A percentile compares a stretch with the other conserved stretches of the same genome.
Evolutionary conservation across 2,113 vertebrate species (phyloP).

Genomic region (Plecotus auritus): DNA sequence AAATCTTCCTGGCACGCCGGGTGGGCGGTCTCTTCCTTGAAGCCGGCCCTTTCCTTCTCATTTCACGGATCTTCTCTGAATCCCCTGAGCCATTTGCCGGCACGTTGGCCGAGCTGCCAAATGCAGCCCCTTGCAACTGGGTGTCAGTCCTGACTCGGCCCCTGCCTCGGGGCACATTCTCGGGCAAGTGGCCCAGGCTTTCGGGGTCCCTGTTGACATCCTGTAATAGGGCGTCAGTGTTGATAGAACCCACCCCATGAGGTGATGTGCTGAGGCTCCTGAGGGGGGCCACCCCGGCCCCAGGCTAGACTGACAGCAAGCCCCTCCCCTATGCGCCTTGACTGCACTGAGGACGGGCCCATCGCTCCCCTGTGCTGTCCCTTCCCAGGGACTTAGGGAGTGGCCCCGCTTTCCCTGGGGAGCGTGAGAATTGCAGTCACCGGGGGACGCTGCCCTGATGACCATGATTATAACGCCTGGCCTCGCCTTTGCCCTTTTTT

Average conservation of each 20-base stretch:
- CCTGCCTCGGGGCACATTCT: background rate
- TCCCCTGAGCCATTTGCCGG: background rate
- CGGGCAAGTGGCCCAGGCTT: background rate
- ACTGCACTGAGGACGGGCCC: too few relatives aligned
- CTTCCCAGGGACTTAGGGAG: too few relatives aligned
- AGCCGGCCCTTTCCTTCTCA: background rate
- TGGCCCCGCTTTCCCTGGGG: too few relatives aligned
- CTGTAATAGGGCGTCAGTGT: too few relatives aligned
- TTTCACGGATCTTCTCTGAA: background rate
- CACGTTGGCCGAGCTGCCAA: accelerated
- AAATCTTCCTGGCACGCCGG: background rate
- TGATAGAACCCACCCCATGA: background rate
- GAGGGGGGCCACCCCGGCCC: too few relatives aligned
- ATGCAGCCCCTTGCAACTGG: accelerated
- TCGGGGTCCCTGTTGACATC: background rate
- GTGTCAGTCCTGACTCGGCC: background rate
- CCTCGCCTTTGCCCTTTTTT: too few relatives aligned
- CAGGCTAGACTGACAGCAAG: too few relatives aligned
- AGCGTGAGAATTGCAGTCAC: too few relatives aligned
- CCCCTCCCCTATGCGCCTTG: too few relatives aligned
- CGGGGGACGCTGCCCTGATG: too few relatives aligned
- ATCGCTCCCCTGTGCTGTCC: too few relatives aligned
- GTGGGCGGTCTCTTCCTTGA: background rate
- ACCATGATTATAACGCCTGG: too few relatives aligned
- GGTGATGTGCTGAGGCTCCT: background rate